These are phyloP conservation scores for Epinephelus moara DNA, from an alignment of 2,113 vertebrate genomes.

Conservation along the genomic window DNA sequence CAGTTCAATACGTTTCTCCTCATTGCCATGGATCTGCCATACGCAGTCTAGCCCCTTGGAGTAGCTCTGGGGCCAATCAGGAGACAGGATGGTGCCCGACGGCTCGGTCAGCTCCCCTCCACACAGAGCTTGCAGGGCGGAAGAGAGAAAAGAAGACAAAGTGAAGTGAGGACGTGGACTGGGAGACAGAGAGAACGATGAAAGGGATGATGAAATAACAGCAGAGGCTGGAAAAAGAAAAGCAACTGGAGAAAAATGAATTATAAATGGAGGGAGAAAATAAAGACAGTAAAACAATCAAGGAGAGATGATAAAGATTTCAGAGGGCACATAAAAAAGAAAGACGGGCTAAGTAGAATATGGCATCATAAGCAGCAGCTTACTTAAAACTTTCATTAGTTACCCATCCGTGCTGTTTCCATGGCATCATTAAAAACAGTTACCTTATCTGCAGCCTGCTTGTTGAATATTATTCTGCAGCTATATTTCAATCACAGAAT, in stretches of 20 bases:
- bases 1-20: slow-evolving; percentile 92
- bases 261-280: slow-evolving; percentile 1
- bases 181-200: neutral
- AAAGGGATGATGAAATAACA: slow-evolving; percentile 6
- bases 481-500: neutral
- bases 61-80: slow-evolving; percentile 95
- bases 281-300: neutral
- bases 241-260: neutral
- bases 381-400: neutral
- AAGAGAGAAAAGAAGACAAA: slow-evolving; percentile 36
- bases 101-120: slow-evolving; percentile 91
- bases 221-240: neutral
- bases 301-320: neutral
- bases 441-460: neutral
- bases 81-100: slow-evolving; percentile 90
- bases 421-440: neutral
- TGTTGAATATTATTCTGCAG: neutral
- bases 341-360: neutral
- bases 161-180: neutral
- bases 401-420: neutral
- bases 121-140: slow-evolving; percentile 86
- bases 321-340: neutral
- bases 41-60: slow-evolving; percentile 92
- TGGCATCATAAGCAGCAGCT: neutral
- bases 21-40: slow-evolving; percentile 92